These are phyloP conservation scores for Pedicia rivosa DNA, from an alignment of 2,888 invertebrate species.

Conservation along the genomic window DNA sequence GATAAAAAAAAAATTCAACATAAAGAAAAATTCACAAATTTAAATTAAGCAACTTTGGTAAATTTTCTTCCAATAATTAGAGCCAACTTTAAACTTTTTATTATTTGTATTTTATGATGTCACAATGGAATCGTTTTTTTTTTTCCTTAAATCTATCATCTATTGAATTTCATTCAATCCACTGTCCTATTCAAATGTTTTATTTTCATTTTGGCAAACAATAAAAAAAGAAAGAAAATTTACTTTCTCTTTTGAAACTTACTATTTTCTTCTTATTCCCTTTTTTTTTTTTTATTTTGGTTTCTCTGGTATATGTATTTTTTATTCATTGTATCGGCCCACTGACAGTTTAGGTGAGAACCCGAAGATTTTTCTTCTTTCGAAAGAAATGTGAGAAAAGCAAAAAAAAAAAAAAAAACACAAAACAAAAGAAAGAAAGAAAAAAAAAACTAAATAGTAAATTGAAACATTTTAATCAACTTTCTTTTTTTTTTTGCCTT, in stretches of 20 bases:
- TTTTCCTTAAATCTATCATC: too few species aligned
- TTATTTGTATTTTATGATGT: too few species aligned
- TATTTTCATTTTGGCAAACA: too few species aligned
- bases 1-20: too few species aligned
- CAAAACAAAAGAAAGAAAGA: constrained; percentile 1
- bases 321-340: constrained; percentile 6
- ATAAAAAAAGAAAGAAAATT: too few species aligned
- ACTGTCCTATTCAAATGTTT: too few species aligned
- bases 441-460: constrained; percentile 2
- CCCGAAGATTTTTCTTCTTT: constrained; percentile 4
- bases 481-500: background rate
- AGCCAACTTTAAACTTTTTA: too few species aligned
- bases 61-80: too few species aligned
- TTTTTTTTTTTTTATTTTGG: background rate
- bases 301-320: constrained; percentile 2
- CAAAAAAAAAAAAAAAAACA: constrained; percentile 2
- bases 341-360: constrained; percentile 6
- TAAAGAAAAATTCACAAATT: too few species aligned
- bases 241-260: constrained; percentile 1
- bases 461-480: constrained; percentile 5
- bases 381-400: constrained; percentile 1
- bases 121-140: too few species aligned
- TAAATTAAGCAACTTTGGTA: too few species aligned
- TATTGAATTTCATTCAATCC: too few species aligned
- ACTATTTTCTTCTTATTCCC: background rate